A percentile compares a stretch with the other conserved stretches of the same genome.
Conservation (phyloP, 2,797 vertebrate species). For the Australoheros facetus region DNA sequence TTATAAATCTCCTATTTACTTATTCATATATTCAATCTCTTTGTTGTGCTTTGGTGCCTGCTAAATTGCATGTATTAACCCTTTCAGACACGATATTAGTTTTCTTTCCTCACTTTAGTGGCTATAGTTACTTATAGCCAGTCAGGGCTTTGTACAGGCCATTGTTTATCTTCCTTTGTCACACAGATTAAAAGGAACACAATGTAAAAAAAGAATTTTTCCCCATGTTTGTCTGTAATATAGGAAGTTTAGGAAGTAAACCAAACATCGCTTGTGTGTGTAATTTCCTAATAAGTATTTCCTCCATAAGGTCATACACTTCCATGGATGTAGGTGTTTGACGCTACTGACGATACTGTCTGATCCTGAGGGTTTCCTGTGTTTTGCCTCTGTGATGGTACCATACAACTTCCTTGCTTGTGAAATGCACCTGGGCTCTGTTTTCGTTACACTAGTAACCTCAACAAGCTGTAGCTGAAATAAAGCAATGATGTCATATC, state of each 20-base stretch:
- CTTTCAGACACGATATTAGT: neutral
- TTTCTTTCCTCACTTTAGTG: neutral
- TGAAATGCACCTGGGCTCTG: conserved; percentile 80
- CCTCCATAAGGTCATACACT: conserved; percentile 51
- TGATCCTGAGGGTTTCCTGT: conserved; percentile 77
- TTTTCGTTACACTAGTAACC: conserved; percentile 72
- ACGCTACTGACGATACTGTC: conserved; percentile 60
- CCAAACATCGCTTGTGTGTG: conserved; percentile 24
- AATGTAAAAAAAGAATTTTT: neutral
- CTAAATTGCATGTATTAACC: neutral
- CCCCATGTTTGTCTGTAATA: conserved; percentile 14
- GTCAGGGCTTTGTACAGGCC: neutral
- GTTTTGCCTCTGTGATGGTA: conserved; percentile 67
- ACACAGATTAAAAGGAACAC: neutral
- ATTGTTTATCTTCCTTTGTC: neutral
- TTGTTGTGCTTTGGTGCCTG: neutral
- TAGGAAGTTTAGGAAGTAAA: conserved; percentile 42
- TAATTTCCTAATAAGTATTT: conserved; percentile 50
- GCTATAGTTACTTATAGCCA: neutral
- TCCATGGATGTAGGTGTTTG: conserved; percentile 60
- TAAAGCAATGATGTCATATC: conserved; percentile 41
- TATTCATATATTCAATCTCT: neutral
- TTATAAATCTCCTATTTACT: neutral
- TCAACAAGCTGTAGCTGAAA: conserved; percentile 63
- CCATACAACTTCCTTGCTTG: conserved; percentile 69